Evolutionary conservation across 2,888 invertebrate genomes (phyloP), one percentile per base, ranked within the genome.

Genomic region (Platycheirus rosarum): DNA sequence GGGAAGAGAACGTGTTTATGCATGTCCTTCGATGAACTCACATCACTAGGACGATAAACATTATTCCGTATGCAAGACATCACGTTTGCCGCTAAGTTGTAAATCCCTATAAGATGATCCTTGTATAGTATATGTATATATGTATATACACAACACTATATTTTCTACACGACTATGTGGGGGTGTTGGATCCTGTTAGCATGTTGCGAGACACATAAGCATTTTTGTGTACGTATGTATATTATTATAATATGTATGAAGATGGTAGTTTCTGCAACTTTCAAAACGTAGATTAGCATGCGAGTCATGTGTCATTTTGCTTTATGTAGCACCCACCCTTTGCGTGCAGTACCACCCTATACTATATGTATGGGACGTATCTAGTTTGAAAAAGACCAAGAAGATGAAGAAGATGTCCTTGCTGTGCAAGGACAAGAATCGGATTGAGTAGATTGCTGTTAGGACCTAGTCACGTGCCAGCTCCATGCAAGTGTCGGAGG

Each of bases 61-160:
- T 68, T n/a, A n/a, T n/a, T 82, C 73, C 42, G 77, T 82, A 82
- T 82, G 82, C 82, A 82, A 66, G 82, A 51, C 82, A 63, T 77
- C 82, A 82, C 82, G 77, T 73, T 68, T 71, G 68, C 82, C 82
- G 82, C 82, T 82, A 77, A 82, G 77, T 82, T 82, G 82, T 82
- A 82, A 82, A 82, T 82, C 82, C 82, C 62, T 77, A 77, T 77
- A 82, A 82, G 82, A 82, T 82, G 77, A 82, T 82, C 77, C 77
- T 68, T 55, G 49, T 68, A 78, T 26, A 26, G 6, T 26, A 26
- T 49, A 70, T 65, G 63, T 37, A n/a, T n/a, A n/a, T n/a, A n/a
- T n/a, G n/a, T n/a, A 57, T 57, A 57, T 29, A 48, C 57, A 65
- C 76, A 57, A 42, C 11, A 57, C 26, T 60, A 42, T 16, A 42